Conservation (phyloP, 2,113 vertebrate genomes). For the Tachysurus fulvidraco region DNA sequence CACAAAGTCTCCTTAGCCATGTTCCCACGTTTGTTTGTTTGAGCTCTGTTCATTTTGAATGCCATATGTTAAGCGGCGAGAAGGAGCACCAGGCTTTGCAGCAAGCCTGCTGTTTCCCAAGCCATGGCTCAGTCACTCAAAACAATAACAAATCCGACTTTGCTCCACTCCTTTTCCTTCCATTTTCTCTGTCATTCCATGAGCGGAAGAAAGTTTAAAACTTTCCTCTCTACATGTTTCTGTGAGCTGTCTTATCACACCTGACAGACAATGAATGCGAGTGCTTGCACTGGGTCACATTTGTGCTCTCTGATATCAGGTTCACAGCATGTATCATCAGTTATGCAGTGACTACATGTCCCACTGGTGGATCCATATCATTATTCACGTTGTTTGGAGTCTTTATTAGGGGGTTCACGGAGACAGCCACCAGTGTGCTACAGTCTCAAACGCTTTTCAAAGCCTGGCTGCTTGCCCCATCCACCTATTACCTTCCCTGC, state of each 20-base stretch:
- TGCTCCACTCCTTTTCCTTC: background rate
- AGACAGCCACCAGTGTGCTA: background rate
- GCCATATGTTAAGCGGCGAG: conserved; percentile 39
- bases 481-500: conserved; percentile 40
- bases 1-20: background rate
- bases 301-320: conserved; percentile 32
- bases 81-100: conserved; percentile 32
- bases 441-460: conserved; percentile 33
- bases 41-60: conserved; percentile 9
- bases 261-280: conserved; percentile 41
- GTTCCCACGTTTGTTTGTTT: conserved; percentile 41
- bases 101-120: conserved; percentile 47
- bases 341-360: conserved; percentile 11
- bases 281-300: conserved; percentile 19
- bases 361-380: conserved; percentile 26
- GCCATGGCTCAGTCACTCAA: conserved; percentile 35
- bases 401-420: background rate
- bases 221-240: background rate
- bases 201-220: background rate
- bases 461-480: conserved; percentile 39
- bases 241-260: conserved; percentile 34
- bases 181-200: background rate
- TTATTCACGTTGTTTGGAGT: conserved; percentile 18
- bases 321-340: conserved; percentile 39
- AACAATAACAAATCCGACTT: conserved; percentile 43